Percentiles rank a stretch among this genome's conserved stretches.
Evolutionary conservation across 2,888 invertebrate species (phyloP).

Genomic region (Augiades crinisus): DNA sequence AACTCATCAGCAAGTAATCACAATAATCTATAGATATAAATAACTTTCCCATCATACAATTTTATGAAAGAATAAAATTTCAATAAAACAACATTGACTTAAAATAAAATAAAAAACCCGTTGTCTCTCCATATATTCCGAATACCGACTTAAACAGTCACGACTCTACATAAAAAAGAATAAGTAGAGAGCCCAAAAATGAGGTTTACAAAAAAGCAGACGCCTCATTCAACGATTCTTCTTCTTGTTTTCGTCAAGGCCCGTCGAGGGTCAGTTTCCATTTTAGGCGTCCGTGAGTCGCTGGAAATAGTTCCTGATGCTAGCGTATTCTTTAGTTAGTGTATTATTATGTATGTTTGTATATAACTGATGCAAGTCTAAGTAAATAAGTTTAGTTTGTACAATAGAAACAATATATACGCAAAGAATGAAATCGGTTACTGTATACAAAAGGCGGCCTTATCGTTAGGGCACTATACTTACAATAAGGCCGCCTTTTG

Average conservation of each 20-base stretch:
- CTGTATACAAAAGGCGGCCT: too few species aligned
- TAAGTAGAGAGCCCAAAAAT: conserved; percentile 31
- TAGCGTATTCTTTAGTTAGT: conserved; percentile 2
- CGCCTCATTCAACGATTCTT: conserved; percentile 46
- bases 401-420: too few species aligned
- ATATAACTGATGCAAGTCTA: too few species aligned
- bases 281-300: conserved; percentile 41
- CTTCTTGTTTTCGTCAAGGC: conserved; percentile 56
- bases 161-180: conserved; percentile 33
- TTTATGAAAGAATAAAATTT: too few species aligned
- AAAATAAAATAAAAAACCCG: neutral
- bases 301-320: conserved; percentile 10
- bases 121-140: neutral
- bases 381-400: too few species aligned
- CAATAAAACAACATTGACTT: too few species aligned
- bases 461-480: too few species aligned
- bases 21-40: too few species aligned
- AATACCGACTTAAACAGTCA: conserved; percentile 37
- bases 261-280: conserved; percentile 54
- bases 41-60: too few species aligned
- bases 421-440: too few species aligned
- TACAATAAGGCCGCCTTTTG: too few species aligned
- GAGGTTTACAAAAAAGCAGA: conserved; percentile 45
- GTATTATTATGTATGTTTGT: neutral
- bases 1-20: too few species aligned